Conservation (phyloP, 2,113 vertebrate genomes). For the Chinchilla lanigera region DNA sequence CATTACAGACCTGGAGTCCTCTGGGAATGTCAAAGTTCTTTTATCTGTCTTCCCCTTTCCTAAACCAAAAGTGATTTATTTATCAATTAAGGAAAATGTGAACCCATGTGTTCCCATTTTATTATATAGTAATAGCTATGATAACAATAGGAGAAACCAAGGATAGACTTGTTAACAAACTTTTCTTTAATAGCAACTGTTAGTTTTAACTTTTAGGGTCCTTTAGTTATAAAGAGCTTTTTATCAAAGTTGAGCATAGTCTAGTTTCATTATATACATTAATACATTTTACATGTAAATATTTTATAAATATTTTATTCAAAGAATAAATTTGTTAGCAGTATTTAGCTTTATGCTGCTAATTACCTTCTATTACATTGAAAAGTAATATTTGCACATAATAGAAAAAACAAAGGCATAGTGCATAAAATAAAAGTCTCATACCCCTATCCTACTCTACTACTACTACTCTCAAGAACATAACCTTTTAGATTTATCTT, state of each 20-base stretch:
- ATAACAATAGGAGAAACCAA: neutral
- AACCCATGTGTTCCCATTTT: neutral
- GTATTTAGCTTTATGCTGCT: slow-evolving; percentile 10
- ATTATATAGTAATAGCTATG: neutral
- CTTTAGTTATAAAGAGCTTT: slow-evolving; percentile 2
- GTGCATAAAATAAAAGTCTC: neutral
- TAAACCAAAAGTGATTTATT: neutral
- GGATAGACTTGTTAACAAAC: neutral
- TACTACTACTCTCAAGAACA: neutral
- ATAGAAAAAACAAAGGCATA: neutral
- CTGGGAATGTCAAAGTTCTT: neutral
- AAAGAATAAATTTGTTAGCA: neutral
- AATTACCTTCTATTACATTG: neutral
- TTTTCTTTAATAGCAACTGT: neutral
- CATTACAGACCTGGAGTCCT: neutral
- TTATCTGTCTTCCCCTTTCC: neutral
- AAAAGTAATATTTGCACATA: neutral
- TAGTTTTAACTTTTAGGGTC: slow-evolving; percentile 13
- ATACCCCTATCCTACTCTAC: neutral
- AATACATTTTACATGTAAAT: neutral
- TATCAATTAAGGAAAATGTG: neutral
- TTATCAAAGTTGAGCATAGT: neutral
- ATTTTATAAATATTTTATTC: slow-evolving; percentile 14
- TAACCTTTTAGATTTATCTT: neutral
- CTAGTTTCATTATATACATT: neutral